These are phyloP conservation scores for Coptotermes formosanus DNA, from an alignment of 1,140 invertebrate genomes.

Conservation along the genomic window DNA sequence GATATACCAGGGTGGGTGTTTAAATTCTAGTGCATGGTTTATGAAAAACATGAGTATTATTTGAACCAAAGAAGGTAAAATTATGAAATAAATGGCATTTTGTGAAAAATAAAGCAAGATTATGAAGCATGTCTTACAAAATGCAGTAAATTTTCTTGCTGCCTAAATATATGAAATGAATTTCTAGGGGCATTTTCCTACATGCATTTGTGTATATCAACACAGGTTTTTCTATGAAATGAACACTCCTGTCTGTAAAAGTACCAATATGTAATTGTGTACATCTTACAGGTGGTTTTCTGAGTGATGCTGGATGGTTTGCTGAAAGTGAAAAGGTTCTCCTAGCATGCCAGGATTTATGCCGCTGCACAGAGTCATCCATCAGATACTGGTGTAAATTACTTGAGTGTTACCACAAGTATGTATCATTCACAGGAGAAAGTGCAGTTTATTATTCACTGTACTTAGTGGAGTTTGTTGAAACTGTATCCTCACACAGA, in stretches of 20 bases:
- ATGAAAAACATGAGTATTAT: no score
- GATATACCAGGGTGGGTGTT: no score
- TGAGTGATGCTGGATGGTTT: constrained; percentile 85
- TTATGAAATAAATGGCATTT: no score
- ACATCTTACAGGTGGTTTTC: constrained; percentile 63
- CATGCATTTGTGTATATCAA: neutral
- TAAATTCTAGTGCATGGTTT: no score
- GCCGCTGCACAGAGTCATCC: constrained; percentile 52
- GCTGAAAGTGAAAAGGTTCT: constrained; percentile 69
- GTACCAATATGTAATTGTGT: neutral
- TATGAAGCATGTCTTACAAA: no score
- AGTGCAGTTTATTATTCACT: no score
- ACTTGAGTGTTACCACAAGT: constrained; percentile 75
- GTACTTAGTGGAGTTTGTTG: no score
- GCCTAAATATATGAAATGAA: no score
- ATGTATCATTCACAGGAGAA: constrained; percentile 35
- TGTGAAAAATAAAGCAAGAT: no score
- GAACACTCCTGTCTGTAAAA: neutral
- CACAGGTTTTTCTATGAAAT: neutral
- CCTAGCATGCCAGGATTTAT: constrained; percentile 60
- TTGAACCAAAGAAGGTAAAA: no score
- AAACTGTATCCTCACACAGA: no score
- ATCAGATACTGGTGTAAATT: constrained; percentile 51
- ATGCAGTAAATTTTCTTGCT: no score
- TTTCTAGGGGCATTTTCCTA: neutral